Evolutionary conservation across 2,113 vertebrate genomes (phyloP), one percentile per base, ranked within the genome.

Genomic region (Chlamydotis undulata): DNA sequence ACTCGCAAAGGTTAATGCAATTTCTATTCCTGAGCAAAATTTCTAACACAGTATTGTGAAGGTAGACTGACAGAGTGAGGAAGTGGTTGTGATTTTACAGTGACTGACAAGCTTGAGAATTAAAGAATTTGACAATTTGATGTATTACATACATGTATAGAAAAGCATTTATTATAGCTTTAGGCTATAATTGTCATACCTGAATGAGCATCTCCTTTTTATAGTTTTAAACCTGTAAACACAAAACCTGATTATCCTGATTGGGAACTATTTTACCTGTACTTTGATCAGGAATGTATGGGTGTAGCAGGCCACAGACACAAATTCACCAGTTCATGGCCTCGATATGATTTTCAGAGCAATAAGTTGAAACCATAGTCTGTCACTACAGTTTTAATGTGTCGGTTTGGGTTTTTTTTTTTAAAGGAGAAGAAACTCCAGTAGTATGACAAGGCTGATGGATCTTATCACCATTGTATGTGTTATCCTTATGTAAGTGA

Each of bases 1-100:
- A 67, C 45, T 81, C 69, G 82, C 25, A 95, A 78, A 89, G 68
- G 77, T 87, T 78, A 92, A 94, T 84, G 35, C 11, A 89, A 59
- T 81, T 60, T 53, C 43, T 80, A 45, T 25, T 86, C 67, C 75
- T 77, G 33, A 85, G 57, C 6, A 86, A 87, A 93, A 87, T 81
- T 83, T 70, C 50, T 69, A 91, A 69, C n/a, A 31, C 21, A 35
- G 7, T 70, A 63, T 15, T 71, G 21, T 59, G 24, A 53, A 78
- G 12, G 25, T 26, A 83, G 19, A 41, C 17, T 67, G 60, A 50
- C 23, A 79, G 79, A 85, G 22, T 52, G 39, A 69, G 35, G 19
- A 67, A 67, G 8, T 11, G 10, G 23, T 64, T 43, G 35, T 56
- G 49, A 85, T 69, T 83, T 85, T 68, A 8, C 21, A 64, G 25